A percentile compares a stretch with the other conserved stretches of the same genome.
Evolutionary conservation across 1,140 invertebrate species (phyloP).

Genomic region (Lycorma delicatula): DNA sequence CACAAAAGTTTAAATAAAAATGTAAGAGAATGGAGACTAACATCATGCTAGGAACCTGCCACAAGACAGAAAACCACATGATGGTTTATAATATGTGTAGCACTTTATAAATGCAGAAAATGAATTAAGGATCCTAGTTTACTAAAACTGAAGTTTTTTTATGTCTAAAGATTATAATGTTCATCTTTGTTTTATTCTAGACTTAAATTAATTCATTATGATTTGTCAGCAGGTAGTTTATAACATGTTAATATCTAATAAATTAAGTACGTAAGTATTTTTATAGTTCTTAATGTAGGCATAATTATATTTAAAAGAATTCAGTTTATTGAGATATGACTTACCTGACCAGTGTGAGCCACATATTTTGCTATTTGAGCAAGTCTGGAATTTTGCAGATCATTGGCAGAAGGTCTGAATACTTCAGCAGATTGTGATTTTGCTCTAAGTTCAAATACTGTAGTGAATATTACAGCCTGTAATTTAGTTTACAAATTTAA

Average conservation of each 20-base stretch:
- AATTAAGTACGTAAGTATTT: neutral
- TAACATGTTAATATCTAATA: neutral
- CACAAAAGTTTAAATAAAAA: too few species aligned
- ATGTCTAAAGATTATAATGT: too few species aligned
- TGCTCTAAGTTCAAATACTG: slow-evolving; percentile 66
- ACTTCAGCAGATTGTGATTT: slow-evolving; percentile 46
- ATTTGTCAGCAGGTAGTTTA: neutral
- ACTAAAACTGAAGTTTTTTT: too few species aligned
- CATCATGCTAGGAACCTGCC: too few species aligned
- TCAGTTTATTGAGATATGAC: neutral
- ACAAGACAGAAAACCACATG: too few species aligned
- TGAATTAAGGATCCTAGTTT: too few species aligned
- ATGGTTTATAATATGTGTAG: too few species aligned
- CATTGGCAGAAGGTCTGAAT: slow-evolving; percentile 44
- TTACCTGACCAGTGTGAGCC: slow-evolving; percentile 59
- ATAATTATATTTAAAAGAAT: neutral
- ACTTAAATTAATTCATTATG: neutral
- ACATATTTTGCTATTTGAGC: slow-evolving; percentile 74
- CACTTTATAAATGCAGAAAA: too few species aligned
- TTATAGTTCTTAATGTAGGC: too few species aligned
- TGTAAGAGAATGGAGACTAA: too few species aligned
- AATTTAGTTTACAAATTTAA: too few species aligned
- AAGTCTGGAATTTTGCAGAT: slow-evolving; percentile 47
- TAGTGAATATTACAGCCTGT: slow-evolving; percentile 53
- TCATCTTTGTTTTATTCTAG: neutral